A percentile compares a stretch with the other conserved stretches of the same genome.
Conservation (phyloP, 92 coral and sea anemone species). For the Galaxea fascicularis region DNA sequence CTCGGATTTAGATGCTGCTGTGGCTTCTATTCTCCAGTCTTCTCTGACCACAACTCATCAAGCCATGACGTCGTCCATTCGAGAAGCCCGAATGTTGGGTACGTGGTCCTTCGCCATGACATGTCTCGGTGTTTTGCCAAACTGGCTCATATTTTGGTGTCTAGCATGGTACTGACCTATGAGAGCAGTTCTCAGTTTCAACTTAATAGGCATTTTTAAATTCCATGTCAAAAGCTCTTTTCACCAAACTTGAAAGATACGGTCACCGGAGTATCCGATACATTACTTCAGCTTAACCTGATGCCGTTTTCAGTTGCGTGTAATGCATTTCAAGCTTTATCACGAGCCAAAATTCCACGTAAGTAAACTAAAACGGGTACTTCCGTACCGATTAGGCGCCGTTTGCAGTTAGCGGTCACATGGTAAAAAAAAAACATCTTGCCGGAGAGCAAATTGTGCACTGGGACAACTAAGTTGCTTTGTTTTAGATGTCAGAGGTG, state of each 20-base stretch:
- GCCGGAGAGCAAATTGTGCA: no score
- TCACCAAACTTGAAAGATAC: not conserved
- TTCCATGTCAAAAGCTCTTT: not conserved
- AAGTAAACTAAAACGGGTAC: no score
- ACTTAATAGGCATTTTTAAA: not conserved
- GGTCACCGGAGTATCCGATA: not conserved
- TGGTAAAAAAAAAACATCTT: no score
- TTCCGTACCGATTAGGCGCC: no score
- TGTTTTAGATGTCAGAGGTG: no score
- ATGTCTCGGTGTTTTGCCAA: slow-evolving; percentile 81
- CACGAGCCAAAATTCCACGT: no score
- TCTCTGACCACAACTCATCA: slow-evolving; percentile 62
- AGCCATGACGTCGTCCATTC: slow-evolving; percentile 72
- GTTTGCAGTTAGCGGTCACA: no score
- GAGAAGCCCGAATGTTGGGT: slow-evolving; percentile 85
- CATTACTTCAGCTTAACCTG: no score
- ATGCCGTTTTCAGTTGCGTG: no score
- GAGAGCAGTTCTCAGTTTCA: not conserved
- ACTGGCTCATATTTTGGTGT: slow-evolving; percentile 97
- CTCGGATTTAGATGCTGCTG: slow-evolving; percentile 47
- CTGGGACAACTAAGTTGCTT: no score
- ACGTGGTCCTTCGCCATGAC: slow-evolving; percentile 85
- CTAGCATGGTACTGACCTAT: slow-evolving; percentile 59
- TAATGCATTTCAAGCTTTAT: no score
- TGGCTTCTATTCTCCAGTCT: slow-evolving; percentile 36